Evolutionary conservation across 1,140 invertebrate species (phyloP).

Genomic region (Drosophila littoralis): DNA sequence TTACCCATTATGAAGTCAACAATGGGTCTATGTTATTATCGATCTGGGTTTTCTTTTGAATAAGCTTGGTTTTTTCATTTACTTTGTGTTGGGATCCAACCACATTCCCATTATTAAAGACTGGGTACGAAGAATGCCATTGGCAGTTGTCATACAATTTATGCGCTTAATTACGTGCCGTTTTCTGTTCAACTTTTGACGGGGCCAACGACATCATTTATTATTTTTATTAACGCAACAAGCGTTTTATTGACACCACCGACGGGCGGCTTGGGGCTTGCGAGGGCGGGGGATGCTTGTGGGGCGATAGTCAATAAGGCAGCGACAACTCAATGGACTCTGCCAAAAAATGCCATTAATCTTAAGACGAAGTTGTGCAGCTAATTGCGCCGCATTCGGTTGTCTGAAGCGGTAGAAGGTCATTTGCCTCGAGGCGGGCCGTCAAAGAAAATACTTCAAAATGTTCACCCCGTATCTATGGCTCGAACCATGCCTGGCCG

Average conservation of each 20-base stretch:
- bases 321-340: slow-evolving; percentile 56
- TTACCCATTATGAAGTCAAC: too few species aligned
- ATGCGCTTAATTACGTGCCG: slow-evolving; percentile 73
- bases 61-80: too few species aligned
- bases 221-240: slow-evolving; percentile 71
- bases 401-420: slow-evolving; percentile 61
- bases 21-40: neutral
- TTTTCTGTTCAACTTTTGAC: slow-evolving; percentile 55
- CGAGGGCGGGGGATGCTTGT: neutral
- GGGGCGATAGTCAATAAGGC: slow-evolving; percentile 68
- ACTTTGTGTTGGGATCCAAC: too few species aligned
- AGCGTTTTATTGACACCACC: slow-evolving; percentile 75
- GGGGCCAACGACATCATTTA: slow-evolving; percentile 62
- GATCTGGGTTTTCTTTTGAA: neutral
- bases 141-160: slow-evolving; percentile 70
- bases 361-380: slow-evolving; percentile 74
- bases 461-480: slow-evolving; percentile 40
- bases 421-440: slow-evolving; percentile 22
- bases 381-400: slow-evolving; percentile 69
- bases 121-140: slow-evolving; percentile 21
- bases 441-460: slow-evolving; percentile 2
- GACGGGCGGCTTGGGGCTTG: too few species aligned
- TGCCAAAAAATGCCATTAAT: slow-evolving; percentile 64
- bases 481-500: slow-evolving; percentile 12
- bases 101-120: neutral